phyloP scores from a whole-genome alignment of 2,888 invertebrate genomes.

The Cataglyphis altisquamis region DNA sequence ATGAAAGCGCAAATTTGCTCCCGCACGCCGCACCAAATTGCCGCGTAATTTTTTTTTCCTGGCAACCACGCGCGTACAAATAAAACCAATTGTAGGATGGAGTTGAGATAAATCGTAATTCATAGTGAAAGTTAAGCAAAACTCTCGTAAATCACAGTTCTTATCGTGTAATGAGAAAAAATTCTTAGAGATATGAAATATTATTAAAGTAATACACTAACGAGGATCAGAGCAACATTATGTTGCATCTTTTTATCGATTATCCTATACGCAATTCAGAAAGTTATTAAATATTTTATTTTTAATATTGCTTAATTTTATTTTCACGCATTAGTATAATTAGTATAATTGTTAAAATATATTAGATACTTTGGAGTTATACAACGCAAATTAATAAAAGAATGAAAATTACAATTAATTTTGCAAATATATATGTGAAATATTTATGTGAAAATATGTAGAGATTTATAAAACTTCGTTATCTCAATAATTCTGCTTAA shows the following conservation, averaged over 20 bases:
- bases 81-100: constrained; percentile 46
- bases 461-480: not conserved
- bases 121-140: constrained; percentile 41
- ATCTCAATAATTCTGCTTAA: not conserved
- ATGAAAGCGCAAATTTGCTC: constrained; percentile 52
- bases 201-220: constrained; percentile 45
- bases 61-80: constrained; percentile 29
- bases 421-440: not conserved
- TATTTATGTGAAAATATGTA: not conserved
- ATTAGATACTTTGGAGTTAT: not conserved
- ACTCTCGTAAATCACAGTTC: constrained; percentile 43
- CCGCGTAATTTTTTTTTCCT: constrained; percentile 30
- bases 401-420: constrained; percentile 1
- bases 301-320: not conserved
- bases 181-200: constrained; percentile 36
- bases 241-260: constrained; percentile 11
- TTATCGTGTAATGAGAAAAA: constrained; percentile 55
- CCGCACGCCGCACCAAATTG: constrained; percentile 8
- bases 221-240: not conserved
- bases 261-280: constrained; percentile 2
- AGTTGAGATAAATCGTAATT: constrained; percentile 50
- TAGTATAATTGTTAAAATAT: not conserved
- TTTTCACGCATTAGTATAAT: not conserved
- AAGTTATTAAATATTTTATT: not conserved
- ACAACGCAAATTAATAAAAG: not conserved